These are phyloP conservation scores for Sussaba pulchella DNA, from an alignment of 2,888 invertebrate species.

Conservation along the genomic window DNA sequence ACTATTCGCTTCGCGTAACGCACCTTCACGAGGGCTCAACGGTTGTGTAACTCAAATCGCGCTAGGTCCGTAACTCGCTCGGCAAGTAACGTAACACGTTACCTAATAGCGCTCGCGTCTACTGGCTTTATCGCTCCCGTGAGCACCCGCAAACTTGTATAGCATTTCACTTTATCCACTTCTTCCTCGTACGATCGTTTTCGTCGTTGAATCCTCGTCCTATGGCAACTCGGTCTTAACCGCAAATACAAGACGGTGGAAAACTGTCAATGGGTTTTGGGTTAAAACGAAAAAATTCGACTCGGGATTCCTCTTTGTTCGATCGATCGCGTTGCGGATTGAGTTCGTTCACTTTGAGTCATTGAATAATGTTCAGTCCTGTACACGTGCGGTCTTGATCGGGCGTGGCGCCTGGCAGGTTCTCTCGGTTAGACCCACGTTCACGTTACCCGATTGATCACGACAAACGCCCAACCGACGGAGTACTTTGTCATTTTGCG, in stretches of 20 bases:
- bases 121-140: constrained; percentile 38
- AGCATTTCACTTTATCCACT: constrained; percentile 40
- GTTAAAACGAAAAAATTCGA: constrained; percentile 4
- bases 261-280: not conserved
- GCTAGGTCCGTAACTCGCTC: constrained; percentile 70
- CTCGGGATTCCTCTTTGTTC: not conserved
- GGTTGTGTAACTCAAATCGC: constrained; percentile 64
- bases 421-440: constrained; percentile 24
- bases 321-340: not conserved
- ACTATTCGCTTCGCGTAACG: constrained; percentile 60
- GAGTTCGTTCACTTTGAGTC: constrained; percentile 11
- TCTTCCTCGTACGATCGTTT: not conserved
- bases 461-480: constrained; percentile 22
- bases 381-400: constrained; percentile 31
- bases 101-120: constrained; percentile 73
- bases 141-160: constrained; percentile 58
- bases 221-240: not conserved
- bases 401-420: constrained; percentile 41
- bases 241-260: not conserved
- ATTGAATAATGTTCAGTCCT: not conserved
- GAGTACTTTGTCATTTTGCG: constrained; percentile 45
- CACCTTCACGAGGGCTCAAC: constrained; percentile 66
- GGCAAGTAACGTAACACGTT: constrained; percentile 73
- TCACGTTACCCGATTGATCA: constrained; percentile 57
- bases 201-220: constrained; percentile 2